Conservation (phyloP, 2,888 invertebrate genomes). For the Neoscelio sp. region DNA sequence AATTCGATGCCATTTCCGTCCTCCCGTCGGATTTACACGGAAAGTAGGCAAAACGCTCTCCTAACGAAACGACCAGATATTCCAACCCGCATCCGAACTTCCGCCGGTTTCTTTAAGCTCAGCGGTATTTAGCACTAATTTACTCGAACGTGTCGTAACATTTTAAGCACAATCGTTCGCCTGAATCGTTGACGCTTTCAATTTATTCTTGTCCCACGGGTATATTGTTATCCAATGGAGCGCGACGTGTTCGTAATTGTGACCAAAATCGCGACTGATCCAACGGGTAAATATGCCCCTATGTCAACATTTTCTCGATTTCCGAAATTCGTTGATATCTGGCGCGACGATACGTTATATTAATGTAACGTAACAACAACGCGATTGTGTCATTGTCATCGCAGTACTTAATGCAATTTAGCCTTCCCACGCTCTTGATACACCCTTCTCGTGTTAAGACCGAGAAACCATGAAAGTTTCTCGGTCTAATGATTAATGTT, state of each 20-base stretch:
- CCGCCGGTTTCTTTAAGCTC: conserved; percentile 16
- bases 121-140: conserved; percentile 58
- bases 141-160: conserved; percentile 39
- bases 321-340: conserved; percentile 32
- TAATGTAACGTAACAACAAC: conserved; percentile 12
- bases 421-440: conserved; percentile 54
- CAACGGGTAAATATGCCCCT: conserved; percentile 63
- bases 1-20: conserved; percentile 37
- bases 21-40: conserved; percentile 25
- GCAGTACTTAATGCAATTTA: conserved; percentile 28
- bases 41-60: conserved; percentile 24
- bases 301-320: conserved; percentile 59
- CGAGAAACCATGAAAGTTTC: conserved; percentile 20
- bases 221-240: conserved; percentile 61
- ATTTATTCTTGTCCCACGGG: conserved; percentile 64
- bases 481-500: conserved; percentile 33
- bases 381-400: conserved; percentile 32
- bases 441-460: conserved; percentile 9
- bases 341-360: conserved; percentile 15
- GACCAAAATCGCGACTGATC: conserved; percentile 50
- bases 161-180: conserved; percentile 47
- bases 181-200: conserved; percentile 58
- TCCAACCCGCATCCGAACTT: conserved; percentile 33
- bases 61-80: not conserved
- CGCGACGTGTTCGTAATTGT: conserved; percentile 26